These are phyloP conservation scores for Drosophila lowei DNA, from an alignment of 1,140 invertebrate species.

Conservation along the genomic window DNA sequence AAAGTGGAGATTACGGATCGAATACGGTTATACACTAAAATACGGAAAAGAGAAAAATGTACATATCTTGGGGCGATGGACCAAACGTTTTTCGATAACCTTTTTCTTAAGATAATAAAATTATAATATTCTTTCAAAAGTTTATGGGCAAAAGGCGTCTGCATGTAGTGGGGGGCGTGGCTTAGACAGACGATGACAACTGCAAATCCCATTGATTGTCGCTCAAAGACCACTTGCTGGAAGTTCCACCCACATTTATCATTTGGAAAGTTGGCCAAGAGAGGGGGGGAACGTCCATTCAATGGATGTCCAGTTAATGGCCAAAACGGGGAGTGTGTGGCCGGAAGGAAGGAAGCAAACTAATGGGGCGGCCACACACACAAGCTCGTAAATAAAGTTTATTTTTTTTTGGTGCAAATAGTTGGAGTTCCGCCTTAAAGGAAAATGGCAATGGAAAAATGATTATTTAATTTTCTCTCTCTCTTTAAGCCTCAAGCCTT, in stretches of 20 bases:
- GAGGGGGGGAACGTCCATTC: conserved; percentile 27
- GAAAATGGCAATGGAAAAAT: conserved; percentile 20
- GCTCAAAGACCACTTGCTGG: conserved; percentile 48
- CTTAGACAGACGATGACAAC: conserved; percentile 26
- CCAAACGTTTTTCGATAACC: no score
- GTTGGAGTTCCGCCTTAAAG: conserved; percentile 49
- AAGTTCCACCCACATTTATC: conserved; percentile 48
- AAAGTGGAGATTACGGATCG: background rate
- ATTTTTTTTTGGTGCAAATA: conserved; percentile 24
- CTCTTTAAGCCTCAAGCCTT: conserved; percentile 51
- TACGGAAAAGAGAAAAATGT: no score
- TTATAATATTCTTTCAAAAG: conserved; percentile 30
- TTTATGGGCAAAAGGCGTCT: conserved; percentile 18
- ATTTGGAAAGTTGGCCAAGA: conserved; percentile 3
- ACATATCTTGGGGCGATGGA: no score
- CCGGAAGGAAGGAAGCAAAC: conserved; percentile 36
- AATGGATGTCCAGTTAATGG: conserved; percentile 52
- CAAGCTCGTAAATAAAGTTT: conserved; percentile 60
- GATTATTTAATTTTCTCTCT: conserved; percentile 56
- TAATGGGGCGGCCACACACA: conserved; percentile 39
- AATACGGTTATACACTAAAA: no score
- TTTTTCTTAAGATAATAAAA: conserved; percentile 38
- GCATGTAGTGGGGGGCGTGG: conserved; percentile 18
- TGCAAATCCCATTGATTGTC: conserved; percentile 47
- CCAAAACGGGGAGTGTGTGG: conserved; percentile 19